These are phyloP conservation scores for Chinchilla lanigera DNA, from an alignment of 2,113 vertebrate species.

Conservation along the genomic window DNA sequence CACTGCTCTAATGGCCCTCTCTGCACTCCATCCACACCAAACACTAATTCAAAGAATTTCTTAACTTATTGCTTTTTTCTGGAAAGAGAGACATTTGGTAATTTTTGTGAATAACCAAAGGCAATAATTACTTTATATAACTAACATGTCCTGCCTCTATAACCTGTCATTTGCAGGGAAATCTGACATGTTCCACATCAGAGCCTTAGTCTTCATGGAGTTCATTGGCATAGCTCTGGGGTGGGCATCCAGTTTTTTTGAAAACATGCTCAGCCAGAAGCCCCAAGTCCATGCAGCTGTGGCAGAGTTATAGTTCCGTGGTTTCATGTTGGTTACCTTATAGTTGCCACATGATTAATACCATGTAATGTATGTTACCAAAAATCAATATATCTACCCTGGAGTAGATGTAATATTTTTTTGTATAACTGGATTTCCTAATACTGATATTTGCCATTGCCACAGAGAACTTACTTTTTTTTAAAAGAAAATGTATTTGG, in stretches of 20 bases:
- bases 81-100: conserved; percentile 86
- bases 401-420: conserved; percentile 91
- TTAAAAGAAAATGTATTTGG: conserved; percentile 89
- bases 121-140: conserved; percentile 89
- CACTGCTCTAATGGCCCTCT: conserved; percentile 89
- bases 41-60: conserved; percentile 89
- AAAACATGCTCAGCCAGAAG: conserved; percentile 85
- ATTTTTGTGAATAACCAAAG: conserved; percentile 88
- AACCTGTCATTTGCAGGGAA: conserved; percentile 83
- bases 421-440: conserved; percentile 93
- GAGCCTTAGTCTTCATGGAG: conserved; percentile 80
- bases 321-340: conserved; percentile 91
- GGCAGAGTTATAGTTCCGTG: conserved; percentile 88
- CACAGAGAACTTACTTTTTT: conserved; percentile 86
- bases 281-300: conserved; percentile 83
- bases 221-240: conserved; percentile 77
- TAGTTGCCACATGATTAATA: conserved; percentile 92
- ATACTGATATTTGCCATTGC: conserved; percentile 90
- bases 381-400: conserved; percentile 91
- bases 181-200: conserved; percentile 84
- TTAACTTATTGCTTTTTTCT: conserved; percentile 89
- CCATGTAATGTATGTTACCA: conserved; percentile 91
- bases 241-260: conserved; percentile 79
- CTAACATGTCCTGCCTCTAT: conserved; percentile 84
- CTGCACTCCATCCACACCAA: conserved; percentile 88